Conservation (phyloP, 2,113 vertebrate species). For the Cheirogaleus medius region DNA sequence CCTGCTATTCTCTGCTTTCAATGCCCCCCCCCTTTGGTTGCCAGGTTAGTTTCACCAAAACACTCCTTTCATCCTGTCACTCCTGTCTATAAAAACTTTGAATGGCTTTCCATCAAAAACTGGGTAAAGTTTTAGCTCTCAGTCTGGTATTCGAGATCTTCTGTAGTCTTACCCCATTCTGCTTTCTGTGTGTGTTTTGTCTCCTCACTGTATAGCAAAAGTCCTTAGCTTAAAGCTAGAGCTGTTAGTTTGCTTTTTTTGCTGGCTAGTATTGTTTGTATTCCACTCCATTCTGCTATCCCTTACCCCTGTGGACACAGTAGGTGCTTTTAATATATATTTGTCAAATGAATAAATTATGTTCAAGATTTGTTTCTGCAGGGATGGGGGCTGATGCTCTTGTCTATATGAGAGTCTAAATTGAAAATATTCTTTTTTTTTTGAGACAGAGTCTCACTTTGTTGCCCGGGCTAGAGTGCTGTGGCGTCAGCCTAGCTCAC, state of each 20-base stretch:
- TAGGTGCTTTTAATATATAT: not conserved
- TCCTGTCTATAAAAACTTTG: not conserved
- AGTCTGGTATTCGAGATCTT: slow-evolving; percentile 27
- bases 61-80: slow-evolving; percentile 27
- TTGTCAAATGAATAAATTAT: slow-evolving; percentile 30
- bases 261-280: not conserved
- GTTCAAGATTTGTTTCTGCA: slow-evolving; percentile 10
- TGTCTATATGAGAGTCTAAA: not conserved
- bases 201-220: not conserved
- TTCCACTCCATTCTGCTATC: not conserved
- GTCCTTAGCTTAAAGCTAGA: not conserved
- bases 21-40: not conserved
- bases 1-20: slow-evolving; percentile 16
- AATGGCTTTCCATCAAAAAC: not conserved
- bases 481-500: too few species aligned
- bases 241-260: slow-evolving; percentile 42
- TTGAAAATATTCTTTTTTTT: slow-evolving; percentile 2
- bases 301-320: not conserved
- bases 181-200: not conserved
- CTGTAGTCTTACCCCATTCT: not conserved
- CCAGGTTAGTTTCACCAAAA: slow-evolving; percentile 36
- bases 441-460: too few species aligned
- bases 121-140: slow-evolving; percentile 31
- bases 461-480: too few species aligned
- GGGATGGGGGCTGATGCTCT: not conserved